phyloP scores from a whole-genome alignment of 2,797 vertebrate genomes.

The Sebastes itinus region DNA sequence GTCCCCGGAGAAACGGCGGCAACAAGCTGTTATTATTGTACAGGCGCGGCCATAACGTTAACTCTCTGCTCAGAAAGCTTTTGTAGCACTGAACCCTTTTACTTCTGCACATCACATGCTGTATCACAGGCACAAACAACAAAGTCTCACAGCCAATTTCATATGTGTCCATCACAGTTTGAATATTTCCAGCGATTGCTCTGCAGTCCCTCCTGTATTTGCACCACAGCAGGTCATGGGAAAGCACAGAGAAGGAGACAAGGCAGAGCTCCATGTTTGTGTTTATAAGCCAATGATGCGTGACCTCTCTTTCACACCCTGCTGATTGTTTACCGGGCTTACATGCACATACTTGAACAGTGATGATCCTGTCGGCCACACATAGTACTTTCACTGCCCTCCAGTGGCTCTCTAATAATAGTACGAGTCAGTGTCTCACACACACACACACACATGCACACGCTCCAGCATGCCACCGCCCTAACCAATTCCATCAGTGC shows the following conservation, averaged over 20 bases:
- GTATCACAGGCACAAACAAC: conserved; percentile 12
- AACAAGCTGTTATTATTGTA: conserved; percentile 40
- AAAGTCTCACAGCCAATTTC: conserved; percentile 39
- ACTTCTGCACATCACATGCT: conserved; percentile 8
- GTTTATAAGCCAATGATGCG: conserved; percentile 68
- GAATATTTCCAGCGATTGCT: conserved; percentile 27
- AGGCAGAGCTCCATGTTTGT: conserved; percentile 52
- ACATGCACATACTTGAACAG: conserved; percentile 56
- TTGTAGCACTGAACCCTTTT: neutral
- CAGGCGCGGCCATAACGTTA: neutral
- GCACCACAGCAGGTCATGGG: conserved; percentile 28
- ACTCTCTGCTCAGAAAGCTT: conserved; percentile 21
- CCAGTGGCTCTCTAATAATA: conserved; percentile 78
- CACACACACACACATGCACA: neutral
- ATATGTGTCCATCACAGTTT: conserved; percentile 31
- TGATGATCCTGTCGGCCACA: conserved; percentile 46
- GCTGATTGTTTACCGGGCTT: conserved; percentile 73
- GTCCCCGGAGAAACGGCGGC: conserved; percentile 30
- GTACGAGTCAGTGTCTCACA: conserved; percentile 31
- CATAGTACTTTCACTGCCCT: conserved; percentile 81
- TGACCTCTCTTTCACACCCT: conserved; percentile 77
- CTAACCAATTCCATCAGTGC: conserved; percentile 51
- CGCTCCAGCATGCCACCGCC: conserved; percentile 32
- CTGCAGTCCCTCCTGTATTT: conserved; percentile 8
- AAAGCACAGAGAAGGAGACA: conserved; percentile 13